Base-by-base conservation (phyloP, 2,113 vertebrate species). In the Pelmatolapia mariae region DNA sequence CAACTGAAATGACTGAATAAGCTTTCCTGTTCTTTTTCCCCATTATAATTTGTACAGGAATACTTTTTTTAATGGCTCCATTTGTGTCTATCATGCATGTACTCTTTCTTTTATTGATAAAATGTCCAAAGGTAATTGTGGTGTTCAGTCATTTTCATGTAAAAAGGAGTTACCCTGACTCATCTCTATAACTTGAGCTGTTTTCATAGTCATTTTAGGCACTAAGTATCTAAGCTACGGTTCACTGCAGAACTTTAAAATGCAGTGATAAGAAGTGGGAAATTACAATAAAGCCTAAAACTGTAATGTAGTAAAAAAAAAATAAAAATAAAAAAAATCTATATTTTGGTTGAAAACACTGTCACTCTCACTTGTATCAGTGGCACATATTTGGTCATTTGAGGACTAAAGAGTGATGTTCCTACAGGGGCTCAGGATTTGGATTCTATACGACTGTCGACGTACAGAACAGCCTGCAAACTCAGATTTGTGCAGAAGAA, bases 401-500 rank as follows among this genome's bases (percentile, higher is more conserved):
- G 68, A 76, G 22, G 24, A 45, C n/a, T 79, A 63, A 89, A 45
- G 19, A 81, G 7, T 87, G 24, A 84, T 95, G 88, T 87, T 89
- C 93, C 90, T 86, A 84, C 91, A 99, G 98, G 98, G 92, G 98
- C 98, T 95, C 98, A 99, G 92, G 98, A 99, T 95, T 95, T 99
- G 97, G 98, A 99, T 96, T 98, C 98, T 50, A 99, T 99, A 95
- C 97, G 98, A 86, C 95, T 99, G 89, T 99, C 98, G 56, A 99
- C 98, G 22, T 99, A 99, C 96, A 97, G 98, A 96, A 99, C 98
- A 83, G 98, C 98, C 8, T 99, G 98, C 96, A 99, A 99, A 95
- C 97, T 99, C 84, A 93, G 98, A 96, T 99, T 99, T 92, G 97
- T 99, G 87, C 98, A 99, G 96, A 99, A 99, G 97, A 99, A 98